Evolutionary conservation across 2,113 vertebrate genomes (phyloP).

Genomic region (Ovibos moschatus): DNA sequence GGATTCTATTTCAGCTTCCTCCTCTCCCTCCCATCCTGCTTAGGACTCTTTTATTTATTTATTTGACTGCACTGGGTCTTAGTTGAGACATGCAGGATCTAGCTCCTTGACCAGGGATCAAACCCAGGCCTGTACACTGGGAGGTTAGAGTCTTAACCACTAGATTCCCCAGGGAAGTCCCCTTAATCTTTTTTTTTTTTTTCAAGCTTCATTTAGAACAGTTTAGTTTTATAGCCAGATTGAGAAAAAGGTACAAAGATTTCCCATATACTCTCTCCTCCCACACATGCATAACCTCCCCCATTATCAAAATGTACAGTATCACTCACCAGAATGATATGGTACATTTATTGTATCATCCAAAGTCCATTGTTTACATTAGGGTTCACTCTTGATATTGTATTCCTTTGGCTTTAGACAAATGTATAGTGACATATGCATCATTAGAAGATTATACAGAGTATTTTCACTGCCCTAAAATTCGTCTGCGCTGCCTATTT

Average conservation of each 20-base stretch:
- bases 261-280: background rate
- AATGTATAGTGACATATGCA: background rate
- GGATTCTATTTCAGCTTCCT: background rate
- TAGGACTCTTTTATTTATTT: background rate
- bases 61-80: background rate
- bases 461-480: background rate
- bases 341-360: background rate
- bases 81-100: background rate
- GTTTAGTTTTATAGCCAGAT: background rate
- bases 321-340: background rate
- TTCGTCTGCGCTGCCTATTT: background rate
- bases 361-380: background rate
- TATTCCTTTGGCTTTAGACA: background rate
- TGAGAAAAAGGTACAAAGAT: background rate
- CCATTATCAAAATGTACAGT: background rate
- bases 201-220: background rate
- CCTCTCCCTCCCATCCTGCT: background rate
- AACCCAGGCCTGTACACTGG: background rate
- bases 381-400: background rate
- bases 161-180: background rate
- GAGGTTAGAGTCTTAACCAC: background rate
- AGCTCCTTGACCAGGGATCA: background rate
- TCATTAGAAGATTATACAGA: background rate
- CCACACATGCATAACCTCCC: background rate
- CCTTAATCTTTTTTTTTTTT: background rate